Percentiles rank a stretch among this genome's conserved stretches.
Conservation (phyloP, 2,888 invertebrate species). For the Drosophila fungiperda region DNA sequence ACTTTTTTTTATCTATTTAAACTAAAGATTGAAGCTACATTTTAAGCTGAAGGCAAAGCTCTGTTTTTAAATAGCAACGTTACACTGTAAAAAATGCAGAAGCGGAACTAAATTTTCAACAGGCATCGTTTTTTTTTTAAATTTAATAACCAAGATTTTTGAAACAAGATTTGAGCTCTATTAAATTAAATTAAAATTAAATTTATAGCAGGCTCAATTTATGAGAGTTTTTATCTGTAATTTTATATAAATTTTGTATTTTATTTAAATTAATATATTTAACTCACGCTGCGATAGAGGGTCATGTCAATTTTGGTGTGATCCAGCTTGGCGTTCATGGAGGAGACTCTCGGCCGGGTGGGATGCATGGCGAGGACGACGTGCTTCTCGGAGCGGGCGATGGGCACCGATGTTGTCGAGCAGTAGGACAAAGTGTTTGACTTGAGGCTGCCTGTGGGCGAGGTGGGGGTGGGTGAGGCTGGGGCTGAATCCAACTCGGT, state of each 20-base stretch:
- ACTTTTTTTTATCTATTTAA: no score
- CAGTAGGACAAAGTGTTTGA: constrained; percentile 84
- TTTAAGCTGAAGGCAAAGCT: no score
- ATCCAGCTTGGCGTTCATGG: constrained; percentile 89
- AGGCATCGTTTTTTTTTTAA: no score
- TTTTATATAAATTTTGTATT: no score
- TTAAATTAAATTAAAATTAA: background rate
- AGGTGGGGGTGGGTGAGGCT: constrained; percentile 85
- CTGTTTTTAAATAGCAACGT: no score
- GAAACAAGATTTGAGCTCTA: no score
- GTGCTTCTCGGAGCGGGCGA: constrained; percentile 86
- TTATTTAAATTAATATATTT: background rate
- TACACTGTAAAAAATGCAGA: no score
- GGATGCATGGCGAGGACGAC: constrained; percentile 86
- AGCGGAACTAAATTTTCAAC: no score
- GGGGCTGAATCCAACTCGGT: constrained; percentile 83
- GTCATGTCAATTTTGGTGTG: constrained; percentile 88
- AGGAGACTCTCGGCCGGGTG: constrained; percentile 85
- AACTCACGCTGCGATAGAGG: constrained; percentile 86
- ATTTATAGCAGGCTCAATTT: no score
- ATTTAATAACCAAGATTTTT: no score
- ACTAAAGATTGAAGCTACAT: background rate
- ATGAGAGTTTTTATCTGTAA: no score
- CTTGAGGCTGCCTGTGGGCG: constrained; percentile 85
- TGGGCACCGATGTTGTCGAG: constrained; percentile 83